These are phyloP conservation scores for Platichthys stellatus DNA, from an alignment of 2,113 vertebrate species.

Conservation along the genomic window DNA sequence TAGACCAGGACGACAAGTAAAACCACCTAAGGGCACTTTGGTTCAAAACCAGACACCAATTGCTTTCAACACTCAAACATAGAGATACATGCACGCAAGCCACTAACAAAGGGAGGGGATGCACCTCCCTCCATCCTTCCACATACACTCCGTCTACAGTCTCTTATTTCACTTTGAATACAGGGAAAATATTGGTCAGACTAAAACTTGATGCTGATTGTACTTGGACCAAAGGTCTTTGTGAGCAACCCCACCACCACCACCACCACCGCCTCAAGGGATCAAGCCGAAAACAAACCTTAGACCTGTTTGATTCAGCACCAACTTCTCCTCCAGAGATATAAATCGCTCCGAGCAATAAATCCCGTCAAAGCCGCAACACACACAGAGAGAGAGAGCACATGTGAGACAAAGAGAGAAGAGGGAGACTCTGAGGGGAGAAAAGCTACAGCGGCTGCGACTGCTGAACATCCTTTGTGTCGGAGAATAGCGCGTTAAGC, in stretches of 20 bases:
- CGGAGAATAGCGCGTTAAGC: constrained; percentile 50
- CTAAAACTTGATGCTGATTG: constrained; percentile 32
- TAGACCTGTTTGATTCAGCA: constrained; percentile 73
- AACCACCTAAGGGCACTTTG: constrained; percentile 23
- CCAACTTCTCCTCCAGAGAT: constrained; percentile 61
- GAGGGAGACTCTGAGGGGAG: constrained; percentile 18
- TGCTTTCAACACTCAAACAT: constrained; percentile 22
- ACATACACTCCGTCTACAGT: constrained; percentile 23
- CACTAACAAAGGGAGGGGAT: not conserved
- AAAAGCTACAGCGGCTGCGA: constrained; percentile 1
- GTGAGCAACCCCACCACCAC: constrained; percentile 39
- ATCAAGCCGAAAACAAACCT: constrained; percentile 46
- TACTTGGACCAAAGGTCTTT: constrained; percentile 42
- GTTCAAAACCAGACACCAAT: constrained; percentile 42
- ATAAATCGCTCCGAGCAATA: constrained; percentile 51
- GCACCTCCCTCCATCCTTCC: not conserved
- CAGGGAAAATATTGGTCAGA: constrained; percentile 38
- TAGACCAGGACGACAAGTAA: constrained; percentile 4
- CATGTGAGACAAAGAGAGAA: constrained; percentile 40
- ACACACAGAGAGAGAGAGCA: constrained; percentile 22
- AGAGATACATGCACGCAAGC: constrained; percentile 13
- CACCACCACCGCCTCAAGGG: constrained; percentile 28
- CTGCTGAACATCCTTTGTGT: constrained; percentile 64
- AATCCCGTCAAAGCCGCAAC: constrained; percentile 52
- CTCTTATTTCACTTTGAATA: constrained; percentile 51